Base-by-base conservation (phyloP, 2,797 vertebrate genomes). In the Crocodylus rhombifer region DNA sequence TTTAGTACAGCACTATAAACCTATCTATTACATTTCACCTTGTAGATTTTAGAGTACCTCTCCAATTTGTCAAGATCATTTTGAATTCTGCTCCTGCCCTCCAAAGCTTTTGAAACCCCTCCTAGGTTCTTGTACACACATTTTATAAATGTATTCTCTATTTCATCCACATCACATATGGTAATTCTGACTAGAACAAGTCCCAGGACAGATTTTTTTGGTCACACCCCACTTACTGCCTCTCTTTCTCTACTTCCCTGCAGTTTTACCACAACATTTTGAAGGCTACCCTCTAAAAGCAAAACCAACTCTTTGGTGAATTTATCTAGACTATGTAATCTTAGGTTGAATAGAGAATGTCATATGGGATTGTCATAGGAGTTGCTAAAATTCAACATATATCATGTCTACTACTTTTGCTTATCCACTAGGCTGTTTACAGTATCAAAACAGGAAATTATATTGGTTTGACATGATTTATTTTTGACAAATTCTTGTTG, bases 41-140 rank as follows among this genome's bases (percentile, higher is more conserved):
- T 51, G 42, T 51, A 51, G 9, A 51, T 51, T 51, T 51, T 51
- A 51, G 10, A 51, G 42, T 9, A 51, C 42, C 42, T 51, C 42
- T 51, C 10, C 42, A 11, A 51, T 51, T 51, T 51, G 42, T 51
- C 42, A 51, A 51, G 42, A 51, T 51, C 42, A 51, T 51, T 51
- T 51, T 51, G 42, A 51, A 51, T 51, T 51, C 42, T 51, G 42
- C 42, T 51, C 58, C 36, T 4, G 42, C 56, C 82, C 65, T 65
- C 76, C 65, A 18, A 0, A 0, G 3, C 10, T 2, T 2, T 30
- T 84, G 1, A 6, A 76, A 7, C 4, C 56, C 28, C 42, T 60
- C 1, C 12, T 28, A 71, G 17, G 60, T 7, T 61, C 16, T 9
- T 62, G n/a, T 57, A 5, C 26, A 17, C 20, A 77, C 21, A 13